A percentile compares a stretch with the other conserved stretches of the same genome.
Evolutionary conservation across 2,797 vertebrate genomes (phyloP).

Genomic region (Momotus momota): DNA sequence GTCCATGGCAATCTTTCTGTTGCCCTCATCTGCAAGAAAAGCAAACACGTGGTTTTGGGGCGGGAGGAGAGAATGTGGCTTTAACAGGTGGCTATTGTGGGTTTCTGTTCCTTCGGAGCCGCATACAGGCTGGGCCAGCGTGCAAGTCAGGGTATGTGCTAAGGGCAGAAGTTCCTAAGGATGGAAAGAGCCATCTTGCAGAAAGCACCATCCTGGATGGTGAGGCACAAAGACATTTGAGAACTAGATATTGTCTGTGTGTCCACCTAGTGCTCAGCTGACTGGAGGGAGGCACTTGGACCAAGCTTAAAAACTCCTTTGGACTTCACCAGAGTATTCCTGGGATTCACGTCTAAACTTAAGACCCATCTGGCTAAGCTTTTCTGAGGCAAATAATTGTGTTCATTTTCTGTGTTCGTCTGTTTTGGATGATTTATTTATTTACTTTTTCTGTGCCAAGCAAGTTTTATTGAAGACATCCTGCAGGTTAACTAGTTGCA

Average conservation of each 20-base stretch:
- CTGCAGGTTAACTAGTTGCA: background rate
- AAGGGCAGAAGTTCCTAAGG: background rate
- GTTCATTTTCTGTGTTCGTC: background rate
- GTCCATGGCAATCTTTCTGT: background rate
- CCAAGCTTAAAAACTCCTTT: background rate
- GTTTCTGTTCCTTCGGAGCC: background rate
- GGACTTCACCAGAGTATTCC: background rate
- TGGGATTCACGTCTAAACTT: background rate
- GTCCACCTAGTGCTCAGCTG: accelerated
- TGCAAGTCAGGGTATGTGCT: accelerated
- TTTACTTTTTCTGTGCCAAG: background rate
- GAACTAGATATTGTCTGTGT: accelerated
- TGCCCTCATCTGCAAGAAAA: background rate
- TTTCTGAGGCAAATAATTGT: background rate
- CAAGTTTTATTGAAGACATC: background rate
- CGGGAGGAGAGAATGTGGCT: background rate
- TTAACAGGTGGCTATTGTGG: accelerated
- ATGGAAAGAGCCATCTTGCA: background rate
- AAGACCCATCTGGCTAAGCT: background rate
- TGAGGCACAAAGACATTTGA: accelerated
- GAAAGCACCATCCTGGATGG: background rate
- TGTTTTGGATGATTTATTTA: background rate
- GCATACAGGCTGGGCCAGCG: accelerated
- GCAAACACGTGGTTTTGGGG: accelerated
- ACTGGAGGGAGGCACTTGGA: background rate